phyloP scores from a whole-genome alignment of 37 sponge, comb jelly and placozoan genomes.

The Haliclona indistincta region DNA sequence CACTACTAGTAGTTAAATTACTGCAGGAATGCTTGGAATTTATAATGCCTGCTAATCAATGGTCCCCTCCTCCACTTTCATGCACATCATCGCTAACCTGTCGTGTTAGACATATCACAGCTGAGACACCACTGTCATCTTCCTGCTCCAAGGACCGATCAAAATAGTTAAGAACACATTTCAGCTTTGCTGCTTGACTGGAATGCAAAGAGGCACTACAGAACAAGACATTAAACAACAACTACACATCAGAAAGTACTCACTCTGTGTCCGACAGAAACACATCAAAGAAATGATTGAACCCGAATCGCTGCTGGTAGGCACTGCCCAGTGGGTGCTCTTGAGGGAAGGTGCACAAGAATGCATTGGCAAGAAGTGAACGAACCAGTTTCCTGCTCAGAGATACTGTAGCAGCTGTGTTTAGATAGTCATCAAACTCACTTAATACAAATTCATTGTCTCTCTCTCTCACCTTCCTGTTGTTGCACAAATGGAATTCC shows the following conservation, averaged over 20 bases:
- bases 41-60: too few species aligned
- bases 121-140: slow-evolving; percentile 36
- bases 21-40: too few species aligned
- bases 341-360: slow-evolving; percentile 67
- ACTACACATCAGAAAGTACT: neutral
- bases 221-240: neutral
- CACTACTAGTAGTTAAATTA: too few species aligned
- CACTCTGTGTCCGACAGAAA: slow-evolving; percentile 8
- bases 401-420: slow-evolving; percentile 40
- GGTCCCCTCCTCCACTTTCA: neutral
- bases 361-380: slow-evolving; percentile 68
- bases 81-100: slow-evolving; percentile 32
- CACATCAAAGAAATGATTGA: slow-evolving; percentile 48
- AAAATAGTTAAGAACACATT: slow-evolving; percentile 74
- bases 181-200: slow-evolving; percentile 52
- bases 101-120: slow-evolving; percentile 43
- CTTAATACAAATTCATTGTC: neutral
- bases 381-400: slow-evolving; percentile 57
- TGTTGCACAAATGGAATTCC: slow-evolving; percentile 60
- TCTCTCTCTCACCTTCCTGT: slow-evolving; percentile 55
- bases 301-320: slow-evolving; percentile 33
- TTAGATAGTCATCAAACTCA: neutral
- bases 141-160: slow-evolving; percentile 29
- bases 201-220: neutral
- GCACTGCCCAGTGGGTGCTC: slow-evolving; percentile 5